Evolutionary conservation across 2,797 vertebrate species (phyloP).

Genomic region (Acipenser transmontanus): DNA sequence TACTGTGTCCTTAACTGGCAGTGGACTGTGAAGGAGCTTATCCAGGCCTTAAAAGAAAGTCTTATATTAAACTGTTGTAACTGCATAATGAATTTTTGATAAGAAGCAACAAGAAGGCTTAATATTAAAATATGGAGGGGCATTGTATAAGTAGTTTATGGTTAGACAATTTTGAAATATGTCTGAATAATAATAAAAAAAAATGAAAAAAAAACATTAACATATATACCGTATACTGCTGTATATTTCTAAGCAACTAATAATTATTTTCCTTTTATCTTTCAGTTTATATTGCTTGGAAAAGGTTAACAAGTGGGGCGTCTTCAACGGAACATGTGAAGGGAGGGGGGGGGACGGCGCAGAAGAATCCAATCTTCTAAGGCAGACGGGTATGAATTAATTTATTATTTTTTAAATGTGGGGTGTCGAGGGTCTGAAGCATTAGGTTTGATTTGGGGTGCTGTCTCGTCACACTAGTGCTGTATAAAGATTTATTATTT

Average conservation of each 20-base stretch:
- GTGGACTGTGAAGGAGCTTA: constrained; percentile 40
- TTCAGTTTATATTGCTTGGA: constrained; percentile 40
- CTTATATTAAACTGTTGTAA: constrained; percentile 46
- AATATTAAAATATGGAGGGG: constrained; percentile 46
- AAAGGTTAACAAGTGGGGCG: constrained; percentile 27
- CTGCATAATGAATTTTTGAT: constrained; percentile 58
- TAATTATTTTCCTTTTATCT: constrained; percentile 30
- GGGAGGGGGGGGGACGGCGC: constrained; percentile 46
- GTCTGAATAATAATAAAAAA: too few species aligned
- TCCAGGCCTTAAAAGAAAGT: constrained; percentile 41
- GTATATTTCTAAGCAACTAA: too few species aligned
- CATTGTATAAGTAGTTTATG: not conserved
- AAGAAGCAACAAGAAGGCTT: constrained; percentile 54
- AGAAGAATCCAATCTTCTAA: constrained; percentile 44
- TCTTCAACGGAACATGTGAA: constrained; percentile 62
- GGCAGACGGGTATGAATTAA: constrained; percentile 45
- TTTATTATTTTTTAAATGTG: constrained; percentile 12
- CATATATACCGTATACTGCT: too few species aligned
- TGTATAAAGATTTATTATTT: too few species aligned
- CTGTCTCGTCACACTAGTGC: too few species aligned
- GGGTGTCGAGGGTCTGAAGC: not conserved
- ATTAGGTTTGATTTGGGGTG: too few species aligned
- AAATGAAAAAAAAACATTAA: too few species aligned
- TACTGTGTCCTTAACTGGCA: constrained; percentile 33
- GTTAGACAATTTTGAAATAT: too few species aligned